Evolutionary conservation across 2,113 vertebrate species (phyloP).

Genomic region (Pheucticus melanocephalus): DNA sequence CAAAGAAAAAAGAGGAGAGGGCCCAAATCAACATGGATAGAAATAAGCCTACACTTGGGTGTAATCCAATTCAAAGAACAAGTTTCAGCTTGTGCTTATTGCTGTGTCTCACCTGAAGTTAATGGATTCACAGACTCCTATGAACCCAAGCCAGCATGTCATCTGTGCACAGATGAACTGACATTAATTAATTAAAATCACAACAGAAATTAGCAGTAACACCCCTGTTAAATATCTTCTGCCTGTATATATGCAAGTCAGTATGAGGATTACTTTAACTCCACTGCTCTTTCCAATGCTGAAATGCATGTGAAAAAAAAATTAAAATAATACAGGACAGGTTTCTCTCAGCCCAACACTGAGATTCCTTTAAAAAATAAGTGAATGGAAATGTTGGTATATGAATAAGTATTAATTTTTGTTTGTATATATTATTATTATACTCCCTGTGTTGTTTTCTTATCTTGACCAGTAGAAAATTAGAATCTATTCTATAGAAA

Average conservation of each 20-base stretch:
- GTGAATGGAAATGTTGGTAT: background rate
- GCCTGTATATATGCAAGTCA: background rate
- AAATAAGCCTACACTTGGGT: background rate
- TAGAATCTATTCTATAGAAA: background rate
- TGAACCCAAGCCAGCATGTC: background rate
- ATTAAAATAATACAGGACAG: background rate
- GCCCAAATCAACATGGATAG: background rate
- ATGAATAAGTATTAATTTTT: background rate
- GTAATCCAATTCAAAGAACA: background rate
- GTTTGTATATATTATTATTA: background rate
- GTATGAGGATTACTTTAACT: background rate
- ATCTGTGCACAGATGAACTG: background rate
- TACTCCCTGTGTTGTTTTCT: background rate
- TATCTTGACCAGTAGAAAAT: background rate
- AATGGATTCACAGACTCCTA: background rate
- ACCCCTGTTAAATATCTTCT: background rate
- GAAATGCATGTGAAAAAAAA: background rate
- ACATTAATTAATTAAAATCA: background rate
- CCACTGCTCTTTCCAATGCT: background rate
- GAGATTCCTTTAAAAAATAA: background rate
- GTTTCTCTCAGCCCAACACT: background rate
- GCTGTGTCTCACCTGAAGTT: background rate
- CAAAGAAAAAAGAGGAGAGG: background rate
- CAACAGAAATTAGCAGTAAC: background rate
- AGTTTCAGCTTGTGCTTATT: background rate